Percentiles rank a stretch among this genome's conserved stretches.
These are phyloP conservation scores for Dugesia japonica DNA, from an alignment of 2,888 invertebrate genomes.

Conservation along the genomic window DNA sequence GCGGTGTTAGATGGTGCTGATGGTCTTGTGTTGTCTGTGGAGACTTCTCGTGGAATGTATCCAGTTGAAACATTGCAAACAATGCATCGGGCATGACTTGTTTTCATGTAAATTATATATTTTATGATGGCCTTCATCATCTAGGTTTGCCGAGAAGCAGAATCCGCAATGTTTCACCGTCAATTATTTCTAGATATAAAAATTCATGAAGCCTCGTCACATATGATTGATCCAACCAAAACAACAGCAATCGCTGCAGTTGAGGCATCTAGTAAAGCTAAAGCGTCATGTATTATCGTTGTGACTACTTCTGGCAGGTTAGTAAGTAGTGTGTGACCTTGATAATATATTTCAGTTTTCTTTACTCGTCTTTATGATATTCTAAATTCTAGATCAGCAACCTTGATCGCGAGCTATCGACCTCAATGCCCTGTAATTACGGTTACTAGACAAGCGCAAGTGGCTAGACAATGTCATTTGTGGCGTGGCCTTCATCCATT, in stretches of 20 bases:
- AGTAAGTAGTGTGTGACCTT: neutral
- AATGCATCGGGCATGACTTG: slow-evolving; percentile 28
- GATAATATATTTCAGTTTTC: neutral
- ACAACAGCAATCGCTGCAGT: slow-evolving; percentile 33
- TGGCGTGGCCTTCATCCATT: slow-evolving; percentile 78
- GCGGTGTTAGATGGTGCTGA: slow-evolving; percentile 34
- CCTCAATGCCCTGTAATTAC: slow-evolving; percentile 84
- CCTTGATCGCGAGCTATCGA: slow-evolving; percentile 74
- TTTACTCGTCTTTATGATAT: neutral
- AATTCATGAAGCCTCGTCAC: neutral
- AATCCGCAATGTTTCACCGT: slow-evolving; percentile 32
- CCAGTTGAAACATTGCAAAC: slow-evolving; percentile 29
- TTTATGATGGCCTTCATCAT: neutral
- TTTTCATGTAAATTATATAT: neutral
- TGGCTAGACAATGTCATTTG: slow-evolving; percentile 75
- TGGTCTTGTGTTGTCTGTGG: slow-evolving; percentile 32
- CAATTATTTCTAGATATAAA: slow-evolving; percentile 30
- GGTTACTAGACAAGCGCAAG: slow-evolving; percentile 66
- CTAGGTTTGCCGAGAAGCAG: slow-evolving; percentile 29
- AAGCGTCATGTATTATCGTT: slow-evolving; percentile 32
- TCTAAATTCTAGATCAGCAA: slow-evolving; percentile 60
- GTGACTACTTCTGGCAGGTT: slow-evolving; percentile 31
- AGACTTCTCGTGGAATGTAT: slow-evolving; percentile 34
- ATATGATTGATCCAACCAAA: slow-evolving; percentile 24
- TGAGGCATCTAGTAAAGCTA: slow-evolving; percentile 27